These are phyloP conservation scores for Napeogenes inachia DNA, from an alignment of 2,888 invertebrate genomes.

Conservation along the genomic window DNA sequence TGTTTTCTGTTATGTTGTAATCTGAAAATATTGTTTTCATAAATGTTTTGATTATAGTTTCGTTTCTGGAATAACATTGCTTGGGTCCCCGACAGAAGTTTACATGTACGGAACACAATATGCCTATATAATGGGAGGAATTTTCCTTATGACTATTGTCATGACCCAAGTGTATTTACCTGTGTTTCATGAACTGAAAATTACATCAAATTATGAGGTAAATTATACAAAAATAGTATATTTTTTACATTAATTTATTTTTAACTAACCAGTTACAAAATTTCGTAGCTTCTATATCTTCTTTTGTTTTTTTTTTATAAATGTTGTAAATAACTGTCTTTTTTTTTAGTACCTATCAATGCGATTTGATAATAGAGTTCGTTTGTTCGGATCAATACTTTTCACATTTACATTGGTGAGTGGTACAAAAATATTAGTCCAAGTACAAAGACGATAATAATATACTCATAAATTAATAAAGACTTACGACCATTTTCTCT, in stretches of 20 bases:
- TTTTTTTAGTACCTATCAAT: slow-evolving; percentile 82
- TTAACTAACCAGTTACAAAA: no score
- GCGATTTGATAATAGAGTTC: slow-evolving; percentile 82
- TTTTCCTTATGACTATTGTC: slow-evolving; percentile 80
- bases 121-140: slow-evolving; percentile 79
- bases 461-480: no score
- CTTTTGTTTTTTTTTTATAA: no score
- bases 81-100: slow-evolving; percentile 88
- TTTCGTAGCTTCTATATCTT: no score
- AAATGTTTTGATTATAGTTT: slow-evolving; percentile 67
- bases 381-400: slow-evolving; percentile 83
- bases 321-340: neutral
- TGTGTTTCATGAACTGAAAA: slow-evolving; percentile 83
- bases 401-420: slow-evolving; percentile 84
- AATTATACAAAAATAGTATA: slow-evolving; percentile 21
- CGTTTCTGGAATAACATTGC: slow-evolving; percentile 86
- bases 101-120: slow-evolving; percentile 90
- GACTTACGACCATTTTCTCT: no score
- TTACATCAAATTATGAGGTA: slow-evolving; percentile 90
- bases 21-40: neutral
- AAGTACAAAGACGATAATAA: no score
- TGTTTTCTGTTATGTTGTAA: neutral
- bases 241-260: neutral
- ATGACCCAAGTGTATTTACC: slow-evolving; percentile 84
- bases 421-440: slow-evolving; percentile 25